These are phyloP conservation scores for Anthonomus grandis DNA, from an alignment of 1,140 invertebrate species.

Conservation along the genomic window DNA sequence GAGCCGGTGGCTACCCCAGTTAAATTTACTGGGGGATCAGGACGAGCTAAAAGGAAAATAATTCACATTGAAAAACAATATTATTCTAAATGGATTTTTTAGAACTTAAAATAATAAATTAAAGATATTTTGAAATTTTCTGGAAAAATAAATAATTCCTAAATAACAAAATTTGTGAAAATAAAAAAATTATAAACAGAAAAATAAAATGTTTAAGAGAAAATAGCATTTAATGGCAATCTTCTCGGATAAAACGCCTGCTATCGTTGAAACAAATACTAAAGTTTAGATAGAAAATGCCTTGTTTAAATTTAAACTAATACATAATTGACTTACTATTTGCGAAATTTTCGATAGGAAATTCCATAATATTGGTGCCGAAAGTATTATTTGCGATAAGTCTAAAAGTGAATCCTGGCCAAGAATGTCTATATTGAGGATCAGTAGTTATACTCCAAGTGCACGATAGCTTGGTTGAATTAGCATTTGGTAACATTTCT, in stretches of 20 bases:
- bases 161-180: no score
- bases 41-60: slow-evolving; percentile 53
- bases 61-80: not conserved
- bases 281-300: no score
- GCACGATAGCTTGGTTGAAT: slow-evolving; percentile 49
- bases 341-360: slow-evolving; percentile 60
- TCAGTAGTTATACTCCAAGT: slow-evolving; percentile 55
- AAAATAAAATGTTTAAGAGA: no score
- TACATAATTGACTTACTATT: slow-evolving; percentile 48
- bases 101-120: not conserved
- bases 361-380: slow-evolving; percentile 50
- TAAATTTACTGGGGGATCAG: slow-evolving; percentile 56
- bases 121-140: no score
- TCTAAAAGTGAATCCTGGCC: slow-evolving; percentile 55
- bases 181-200: no score
- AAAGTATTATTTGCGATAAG: slow-evolving; percentile 56
- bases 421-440: slow-evolving; percentile 60
- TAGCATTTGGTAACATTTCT: no score
- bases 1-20: slow-evolving; percentile 54
- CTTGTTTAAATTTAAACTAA: not conserved
- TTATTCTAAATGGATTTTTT: not conserved
- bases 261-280: no score
- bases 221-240: no score
- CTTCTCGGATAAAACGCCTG: no score
- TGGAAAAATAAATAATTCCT: no score